Evolutionary conservation across 1,140 invertebrate species (phyloP).

Genomic region (Diachasma alloeum): DNA sequence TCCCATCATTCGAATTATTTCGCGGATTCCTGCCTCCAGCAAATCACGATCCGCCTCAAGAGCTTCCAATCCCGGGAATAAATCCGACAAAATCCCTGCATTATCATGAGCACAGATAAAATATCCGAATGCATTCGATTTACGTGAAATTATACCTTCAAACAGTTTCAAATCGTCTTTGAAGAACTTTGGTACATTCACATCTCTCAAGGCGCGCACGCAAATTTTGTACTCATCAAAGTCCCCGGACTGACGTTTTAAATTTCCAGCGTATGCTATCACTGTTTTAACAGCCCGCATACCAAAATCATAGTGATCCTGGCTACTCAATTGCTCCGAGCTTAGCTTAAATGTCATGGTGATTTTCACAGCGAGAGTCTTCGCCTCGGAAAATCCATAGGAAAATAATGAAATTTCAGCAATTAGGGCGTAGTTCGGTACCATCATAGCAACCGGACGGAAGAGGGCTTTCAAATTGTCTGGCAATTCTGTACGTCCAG

Average conservation of each 20-base stretch:
- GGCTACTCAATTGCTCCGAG: conserved; percentile 73
- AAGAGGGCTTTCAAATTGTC: conserved; percentile 80
- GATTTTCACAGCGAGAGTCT: conserved; percentile 74
- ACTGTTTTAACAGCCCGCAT: conserved; percentile 73
- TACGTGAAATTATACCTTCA: conserved; percentile 55
- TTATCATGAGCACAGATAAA: conserved; percentile 26
- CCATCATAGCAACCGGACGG: conserved; percentile 81
- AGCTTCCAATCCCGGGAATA: conserved; percentile 74
- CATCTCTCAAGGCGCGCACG: conserved; percentile 73
- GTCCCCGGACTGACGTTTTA: conserved; percentile 73
- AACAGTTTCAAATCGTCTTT: conserved; percentile 76
- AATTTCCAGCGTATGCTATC: conserved; percentile 74
- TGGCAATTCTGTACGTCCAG: conserved; percentile 76
- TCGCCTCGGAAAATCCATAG: conserved; percentile 73
- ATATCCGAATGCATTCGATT: not conserved
- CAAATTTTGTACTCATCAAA: conserved; percentile 69
- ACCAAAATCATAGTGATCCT: conserved; percentile 68
- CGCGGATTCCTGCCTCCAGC: conserved; percentile 60
- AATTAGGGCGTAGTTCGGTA: conserved; percentile 77
- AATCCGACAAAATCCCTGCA: conserved; percentile 75
- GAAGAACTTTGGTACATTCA: conserved; percentile 80
- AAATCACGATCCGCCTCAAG: conserved; percentile 69
- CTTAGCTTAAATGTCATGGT: conserved; percentile 77
- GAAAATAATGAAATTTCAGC: conserved; percentile 79
- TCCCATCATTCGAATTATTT: conserved; percentile 50